phyloP scores from a whole-genome alignment of 2,888 invertebrate genomes.

The Erebia ligea region DNA sequence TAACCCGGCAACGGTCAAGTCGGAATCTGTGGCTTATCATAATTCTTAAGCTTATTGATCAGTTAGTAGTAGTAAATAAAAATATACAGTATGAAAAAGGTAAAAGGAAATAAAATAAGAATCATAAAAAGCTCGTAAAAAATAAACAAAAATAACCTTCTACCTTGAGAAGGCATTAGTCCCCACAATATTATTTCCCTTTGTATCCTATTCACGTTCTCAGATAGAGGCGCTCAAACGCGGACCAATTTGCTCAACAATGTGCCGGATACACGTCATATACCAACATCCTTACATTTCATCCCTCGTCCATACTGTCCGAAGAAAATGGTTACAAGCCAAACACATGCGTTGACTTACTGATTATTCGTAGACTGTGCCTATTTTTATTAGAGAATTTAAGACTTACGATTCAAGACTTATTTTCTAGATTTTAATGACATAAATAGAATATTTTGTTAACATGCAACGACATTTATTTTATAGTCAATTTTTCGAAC shows the following conservation, averaged over 20 bases:
- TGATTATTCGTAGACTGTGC: background rate
- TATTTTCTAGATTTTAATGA: no score
- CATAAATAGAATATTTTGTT: no score
- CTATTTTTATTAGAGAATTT: background rate
- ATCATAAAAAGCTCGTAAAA: background rate
- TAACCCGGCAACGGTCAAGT: no score
- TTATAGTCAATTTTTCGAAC: no score
- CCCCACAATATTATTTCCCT: slow-evolving; percentile 3
- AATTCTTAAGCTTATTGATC: no score
- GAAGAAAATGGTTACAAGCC: slow-evolving; percentile 4
- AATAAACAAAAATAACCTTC: slow-evolving; percentile 12
- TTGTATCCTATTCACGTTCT: slow-evolving; percentile 18
- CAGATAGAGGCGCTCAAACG: slow-evolving; percentile 9
- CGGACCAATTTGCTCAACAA: slow-evolving; percentile 19
- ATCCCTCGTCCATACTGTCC: slow-evolving; percentile 7
- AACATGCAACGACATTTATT: no score
- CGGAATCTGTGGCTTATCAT: no score
- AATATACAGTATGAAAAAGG: background rate
- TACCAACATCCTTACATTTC: slow-evolving; percentile 16
- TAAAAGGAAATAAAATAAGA: background rate
- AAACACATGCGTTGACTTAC: background rate
- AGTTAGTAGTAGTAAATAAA: background rate
- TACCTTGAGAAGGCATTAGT: slow-evolving; percentile 12
- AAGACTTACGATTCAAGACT: no score
- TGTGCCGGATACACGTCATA: slow-evolving; percentile 18